These are phyloP conservation scores for Seira musarum DNA, from an alignment of 2,888 invertebrate genomes.

Conservation along the genomic window DNA sequence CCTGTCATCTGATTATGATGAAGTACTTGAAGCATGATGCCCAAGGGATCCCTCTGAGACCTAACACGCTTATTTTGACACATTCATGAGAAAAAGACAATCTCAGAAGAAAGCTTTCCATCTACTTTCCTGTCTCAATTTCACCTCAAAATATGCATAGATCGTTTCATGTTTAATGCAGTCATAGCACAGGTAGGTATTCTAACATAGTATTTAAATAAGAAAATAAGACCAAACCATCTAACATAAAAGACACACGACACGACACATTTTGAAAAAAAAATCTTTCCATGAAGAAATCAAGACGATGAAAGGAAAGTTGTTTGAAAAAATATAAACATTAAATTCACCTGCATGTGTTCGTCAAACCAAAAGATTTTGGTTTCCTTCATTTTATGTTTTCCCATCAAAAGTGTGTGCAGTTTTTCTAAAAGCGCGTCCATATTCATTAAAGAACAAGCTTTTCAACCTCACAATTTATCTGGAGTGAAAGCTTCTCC, in stretches of 20 bases:
- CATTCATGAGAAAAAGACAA: conserved; percentile 5
- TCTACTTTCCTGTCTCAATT: not conserved
- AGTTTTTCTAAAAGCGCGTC: conserved; percentile 32
- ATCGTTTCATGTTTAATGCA: not conserved
- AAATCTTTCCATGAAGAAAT: not conserved
- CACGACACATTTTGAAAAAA: not conserved
- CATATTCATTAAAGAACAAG: conserved; percentile 45
- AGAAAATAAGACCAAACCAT: not conserved
- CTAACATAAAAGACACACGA: not conserved
- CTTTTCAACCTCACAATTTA: conserved; percentile 49
- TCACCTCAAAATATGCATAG: not conserved
- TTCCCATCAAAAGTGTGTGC: conserved; percentile 18
- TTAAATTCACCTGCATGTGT: conserved; percentile 15
- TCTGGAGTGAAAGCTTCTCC: conserved; percentile 36
- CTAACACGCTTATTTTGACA: not conserved
- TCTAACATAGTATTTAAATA: not conserved
- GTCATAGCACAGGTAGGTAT: not conserved
- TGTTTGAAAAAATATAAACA: not conserved
- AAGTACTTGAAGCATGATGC: not conserved
- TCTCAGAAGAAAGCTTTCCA: conserved; percentile 14
- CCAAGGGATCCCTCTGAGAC: not conserved
- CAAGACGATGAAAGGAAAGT: not conserved
- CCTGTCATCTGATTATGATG: conserved; percentile 1
- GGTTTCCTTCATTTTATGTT: not conserved
- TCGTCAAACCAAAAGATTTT: not conserved